Evolutionary conservation across 2,888 invertebrate genomes (phyloP).

Genomic region (Sphecodes monilicornis): DNA sequence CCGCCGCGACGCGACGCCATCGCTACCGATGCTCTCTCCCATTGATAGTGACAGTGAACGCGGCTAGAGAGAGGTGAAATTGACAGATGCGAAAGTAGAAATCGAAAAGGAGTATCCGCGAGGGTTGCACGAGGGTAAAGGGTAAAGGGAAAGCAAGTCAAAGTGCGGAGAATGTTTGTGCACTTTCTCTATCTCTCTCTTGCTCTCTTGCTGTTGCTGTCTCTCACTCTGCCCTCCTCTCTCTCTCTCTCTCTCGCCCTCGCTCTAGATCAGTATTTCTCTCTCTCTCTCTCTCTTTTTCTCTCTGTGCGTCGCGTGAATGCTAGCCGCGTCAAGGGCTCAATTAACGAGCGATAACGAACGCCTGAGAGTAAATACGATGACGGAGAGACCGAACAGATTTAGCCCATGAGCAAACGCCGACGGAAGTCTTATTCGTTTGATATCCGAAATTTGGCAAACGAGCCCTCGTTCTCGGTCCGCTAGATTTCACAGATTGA

Average conservation of each 20-base stretch:
- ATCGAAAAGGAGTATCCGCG: conserved; percentile 27
- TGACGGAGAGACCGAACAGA: conserved; percentile 53
- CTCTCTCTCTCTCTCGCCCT: conserved; percentile 17
- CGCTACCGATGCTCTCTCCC: conserved; percentile 40
- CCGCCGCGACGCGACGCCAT: conserved; percentile 19
- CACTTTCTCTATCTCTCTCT: conserved; percentile 24
- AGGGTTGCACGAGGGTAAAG: neutral
- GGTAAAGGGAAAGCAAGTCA: conserved; percentile 25
- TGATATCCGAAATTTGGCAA: conserved; percentile 52
- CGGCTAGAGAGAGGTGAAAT: conserved; percentile 35
- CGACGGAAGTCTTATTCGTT: conserved; percentile 61
- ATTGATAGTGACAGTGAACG: conserved; percentile 61
- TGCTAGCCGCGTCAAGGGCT: conserved; percentile 74
- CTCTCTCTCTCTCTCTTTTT: conserved; percentile 17
- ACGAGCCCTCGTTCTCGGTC: conserved; percentile 24
- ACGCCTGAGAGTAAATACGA: conserved; percentile 72
- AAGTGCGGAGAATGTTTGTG: conserved; percentile 41
- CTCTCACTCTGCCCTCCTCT: conserved; percentile 16
- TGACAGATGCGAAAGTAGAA: conserved; percentile 39
- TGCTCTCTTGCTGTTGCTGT: conserved; percentile 5
- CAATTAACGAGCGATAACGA: conserved; percentile 80
- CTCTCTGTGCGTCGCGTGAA: conserved; percentile 58
- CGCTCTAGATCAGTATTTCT: neutral
- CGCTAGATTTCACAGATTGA: conserved; percentile 30
- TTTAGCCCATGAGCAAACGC: conserved; percentile 50